phyloP scores from a whole-genome alignment of 2,888 invertebrate genomes.

The Diplolepis rosae region DNA sequence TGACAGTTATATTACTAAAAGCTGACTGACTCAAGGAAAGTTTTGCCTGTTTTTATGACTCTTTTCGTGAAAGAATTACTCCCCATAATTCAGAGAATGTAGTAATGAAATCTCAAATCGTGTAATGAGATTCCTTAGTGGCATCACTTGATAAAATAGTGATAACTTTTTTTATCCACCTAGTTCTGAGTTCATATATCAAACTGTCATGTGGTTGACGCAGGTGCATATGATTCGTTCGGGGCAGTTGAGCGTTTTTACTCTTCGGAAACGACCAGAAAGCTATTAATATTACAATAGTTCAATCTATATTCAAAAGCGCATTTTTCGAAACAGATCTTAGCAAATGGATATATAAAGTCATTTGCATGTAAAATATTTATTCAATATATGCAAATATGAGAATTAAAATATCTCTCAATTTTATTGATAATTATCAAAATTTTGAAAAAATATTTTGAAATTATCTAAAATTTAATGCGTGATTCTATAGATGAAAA shows the following conservation, averaged over 20 bases:
- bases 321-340: background rate
- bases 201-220: constrained; percentile 46
- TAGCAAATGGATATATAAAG: background rate
- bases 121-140: constrained; percentile 1
- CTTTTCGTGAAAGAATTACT: background rate
- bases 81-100: background rate
- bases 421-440: too few species aligned
- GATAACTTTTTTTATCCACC: background rate
- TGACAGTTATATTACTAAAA: constrained; percentile 1
- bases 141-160: background rate
- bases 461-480: too few species aligned
- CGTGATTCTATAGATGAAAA: too few species aligned
- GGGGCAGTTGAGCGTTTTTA: constrained; percentile 42
- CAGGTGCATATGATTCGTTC: constrained; percentile 43
- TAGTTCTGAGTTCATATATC: constrained; percentile 48
- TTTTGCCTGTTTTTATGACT: background rate
- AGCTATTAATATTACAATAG: constrained; percentile 27
- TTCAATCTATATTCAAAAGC: background rate
- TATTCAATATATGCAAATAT: too few species aligned
- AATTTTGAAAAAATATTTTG: too few species aligned
- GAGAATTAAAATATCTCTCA: too few species aligned
- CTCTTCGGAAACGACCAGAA: constrained; percentile 21
- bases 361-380: too few species aligned
- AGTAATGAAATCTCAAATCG: constrained; percentile 3
- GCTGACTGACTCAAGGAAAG: background rate